Base-by-base conservation (phyloP, 2,888 invertebrate genomes). In the Crossocerus cetratus region DNA sequence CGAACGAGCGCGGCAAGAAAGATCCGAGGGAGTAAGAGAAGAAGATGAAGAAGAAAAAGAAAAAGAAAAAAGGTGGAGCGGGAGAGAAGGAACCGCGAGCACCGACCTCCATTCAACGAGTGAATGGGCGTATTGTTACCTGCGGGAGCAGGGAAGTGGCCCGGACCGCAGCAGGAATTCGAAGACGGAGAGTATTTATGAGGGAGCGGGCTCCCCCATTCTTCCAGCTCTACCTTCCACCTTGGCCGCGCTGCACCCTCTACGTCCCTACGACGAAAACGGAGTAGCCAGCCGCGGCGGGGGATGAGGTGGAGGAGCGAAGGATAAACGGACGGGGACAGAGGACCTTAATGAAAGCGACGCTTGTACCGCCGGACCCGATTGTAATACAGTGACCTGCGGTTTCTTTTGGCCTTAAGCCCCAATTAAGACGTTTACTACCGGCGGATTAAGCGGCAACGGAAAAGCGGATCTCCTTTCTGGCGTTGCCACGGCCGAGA, bases 341-440 rank as follows among this genome's bases (percentile, higher is more conserved):
- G 32, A 32, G 32, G 32, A 66, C 67, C 68, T 78, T 78, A 78
- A 78, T 78, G 78, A 78, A 80, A 74, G 69, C 72, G 68, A 75
- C 73, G 76, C 67, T 73, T 74, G 72, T 74, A 71, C 54, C 65
- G 72, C 72, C 74, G 57, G 63, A 57, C 65, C 72, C 78, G 73
- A 82, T 82, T 77, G 80, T 80, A 82, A 82, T 76, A 77, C 80
- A 82, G 80, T 82, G 80, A 82, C 83, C 79, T 73, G 77, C 80
- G 82, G 81, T 84, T 85, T 85, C 85, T 85, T 85, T 82, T 72
- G 84, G 81, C 78, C 79, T 81, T 83, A 80, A 83, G 84, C 81
- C 76, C 84, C 85, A 85, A 85, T 85, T 85, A 85, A 85, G 84
- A 85, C 84, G 77, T 80, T 82, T 82, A 78, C 82, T 71, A 78